A percentile compares a stretch with the other conserved stretches of the same genome.
These are phyloP conservation scores for Ashinkailepas kermadecensis DNA, from an alignment of 2,888 invertebrate species.

Conservation along the genomic window DNA sequence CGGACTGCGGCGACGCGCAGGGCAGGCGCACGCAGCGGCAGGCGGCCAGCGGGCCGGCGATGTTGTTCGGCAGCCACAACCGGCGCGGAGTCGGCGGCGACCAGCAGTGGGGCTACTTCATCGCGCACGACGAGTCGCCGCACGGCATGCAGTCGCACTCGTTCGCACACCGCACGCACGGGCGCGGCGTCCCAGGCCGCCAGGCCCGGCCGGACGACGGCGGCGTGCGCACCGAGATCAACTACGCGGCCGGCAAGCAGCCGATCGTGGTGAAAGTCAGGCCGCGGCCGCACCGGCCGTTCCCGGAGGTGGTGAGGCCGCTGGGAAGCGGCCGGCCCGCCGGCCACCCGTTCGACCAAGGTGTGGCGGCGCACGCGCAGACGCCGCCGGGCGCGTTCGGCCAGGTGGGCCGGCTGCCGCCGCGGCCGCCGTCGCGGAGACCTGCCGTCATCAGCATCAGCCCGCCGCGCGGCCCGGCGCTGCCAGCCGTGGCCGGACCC, in stretches of 20 bases:
- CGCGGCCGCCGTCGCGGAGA: too few species aligned
- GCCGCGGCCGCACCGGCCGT: not conserved
- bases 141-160: not conserved
- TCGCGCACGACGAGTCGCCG: not conserved
- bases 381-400: not conserved
- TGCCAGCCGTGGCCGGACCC: too few species aligned
- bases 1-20: not conserved
- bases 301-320: not conserved
- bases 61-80: not conserved
- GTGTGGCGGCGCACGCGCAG: not conserved
- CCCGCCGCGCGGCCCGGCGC: not conserved
- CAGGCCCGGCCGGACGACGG: not conserved
- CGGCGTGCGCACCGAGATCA: not conserved
- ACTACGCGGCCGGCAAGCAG: constrained; percentile 19
- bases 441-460: not conserved
- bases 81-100: not conserved
- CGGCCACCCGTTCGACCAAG: too few species aligned
- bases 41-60: not conserved
- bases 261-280: constrained; percentile 18
- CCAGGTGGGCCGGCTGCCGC: not conserved
- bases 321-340: not conserved
- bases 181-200: not conserved
- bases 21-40: not conserved
- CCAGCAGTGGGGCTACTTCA: not conserved
- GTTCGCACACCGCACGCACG: not conserved